Conservation (phyloP, 1,140 invertebrate species). For the Ostrea denselamellosa region DNA sequence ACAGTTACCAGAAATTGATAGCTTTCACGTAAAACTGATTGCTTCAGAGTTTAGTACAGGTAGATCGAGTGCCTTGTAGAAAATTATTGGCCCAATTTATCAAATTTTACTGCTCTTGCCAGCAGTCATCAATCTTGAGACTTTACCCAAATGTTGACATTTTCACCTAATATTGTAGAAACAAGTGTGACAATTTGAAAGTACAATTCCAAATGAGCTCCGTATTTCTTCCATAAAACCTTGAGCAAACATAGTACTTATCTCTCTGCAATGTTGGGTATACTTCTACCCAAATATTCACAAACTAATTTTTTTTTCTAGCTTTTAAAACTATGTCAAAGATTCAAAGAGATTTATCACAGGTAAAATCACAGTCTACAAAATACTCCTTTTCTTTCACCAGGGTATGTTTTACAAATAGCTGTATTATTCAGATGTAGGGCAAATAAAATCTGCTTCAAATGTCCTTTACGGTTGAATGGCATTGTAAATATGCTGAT, state of each 20-base stretch:
- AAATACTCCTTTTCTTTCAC: background rate
- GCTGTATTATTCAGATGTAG: background rate
- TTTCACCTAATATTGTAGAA: slow-evolving; percentile 34
- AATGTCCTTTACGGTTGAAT: background rate
- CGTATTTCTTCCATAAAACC: background rate
- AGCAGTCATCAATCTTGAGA: background rate
- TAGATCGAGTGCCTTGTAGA: background rate
- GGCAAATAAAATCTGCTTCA: background rate
- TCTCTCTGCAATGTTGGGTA: background rate
- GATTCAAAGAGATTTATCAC: background rate
- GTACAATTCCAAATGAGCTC: background rate
- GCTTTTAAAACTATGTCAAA: background rate
- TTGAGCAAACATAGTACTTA: slow-evolving; percentile 14
- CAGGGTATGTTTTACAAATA: background rate
- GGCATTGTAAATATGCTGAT: background rate
- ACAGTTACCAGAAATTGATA: background rate
- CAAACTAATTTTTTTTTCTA: background rate
- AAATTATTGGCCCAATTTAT: slow-evolving; percentile 38
- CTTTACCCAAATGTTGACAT: slow-evolving; percentile 27
- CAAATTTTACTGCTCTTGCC: background rate
- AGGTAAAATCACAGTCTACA: background rate
- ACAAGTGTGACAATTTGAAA: slow-evolving; percentile 29
- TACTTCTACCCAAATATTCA: slow-evolving; percentile 4
- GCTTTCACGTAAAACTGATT: background rate
- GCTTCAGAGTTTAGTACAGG: background rate